Percentiles rank a stretch among this genome's conserved stretches.
Conservation (phyloP, 2,113 vertebrate species). For the Urocolius indicus region DNA sequence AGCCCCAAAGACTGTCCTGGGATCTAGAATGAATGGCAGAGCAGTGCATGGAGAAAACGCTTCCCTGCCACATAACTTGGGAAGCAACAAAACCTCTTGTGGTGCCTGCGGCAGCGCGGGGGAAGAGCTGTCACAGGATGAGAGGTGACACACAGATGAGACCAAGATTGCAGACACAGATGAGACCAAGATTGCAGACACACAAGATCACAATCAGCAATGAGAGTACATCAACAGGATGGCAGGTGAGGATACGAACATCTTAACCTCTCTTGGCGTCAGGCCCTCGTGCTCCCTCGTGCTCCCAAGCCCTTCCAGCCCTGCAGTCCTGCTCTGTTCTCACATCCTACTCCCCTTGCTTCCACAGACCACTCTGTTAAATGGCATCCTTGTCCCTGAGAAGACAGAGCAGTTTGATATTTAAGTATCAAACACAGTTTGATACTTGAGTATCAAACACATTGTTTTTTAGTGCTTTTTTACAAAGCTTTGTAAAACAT, state of each 20-base stretch:
- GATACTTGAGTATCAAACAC: not conserved
- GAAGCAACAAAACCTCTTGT: conserved; percentile 49
- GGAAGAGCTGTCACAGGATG: conserved; percentile 39
- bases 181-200: conserved; percentile 10
- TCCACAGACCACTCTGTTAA: not conserved
- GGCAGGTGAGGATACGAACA: conserved; percentile 4
- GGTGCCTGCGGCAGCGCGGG: not conserved
- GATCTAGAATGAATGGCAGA: not conserved
- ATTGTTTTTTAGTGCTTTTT: not conserved
- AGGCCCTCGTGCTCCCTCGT: not conserved
- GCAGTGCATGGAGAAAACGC: not conserved
- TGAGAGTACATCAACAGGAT: conserved; percentile 49
- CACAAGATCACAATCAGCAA: conserved; percentile 4
- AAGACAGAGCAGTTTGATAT: not conserved
- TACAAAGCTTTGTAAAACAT: not conserved
- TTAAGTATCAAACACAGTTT: not conserved
- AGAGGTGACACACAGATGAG: conserved; percentile 61
- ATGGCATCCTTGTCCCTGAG: not conserved
- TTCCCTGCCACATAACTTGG: not conserved
- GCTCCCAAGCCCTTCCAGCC: not conserved
- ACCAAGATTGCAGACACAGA: conserved; percentile 2
- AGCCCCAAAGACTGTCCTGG: not conserved
- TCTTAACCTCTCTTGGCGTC: not conserved
- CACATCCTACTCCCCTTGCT: not conserved
- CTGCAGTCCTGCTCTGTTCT: not conserved